Conservation (phyloP, 2,113 vertebrate species). For the Dasyornis broadbenti region DNA sequence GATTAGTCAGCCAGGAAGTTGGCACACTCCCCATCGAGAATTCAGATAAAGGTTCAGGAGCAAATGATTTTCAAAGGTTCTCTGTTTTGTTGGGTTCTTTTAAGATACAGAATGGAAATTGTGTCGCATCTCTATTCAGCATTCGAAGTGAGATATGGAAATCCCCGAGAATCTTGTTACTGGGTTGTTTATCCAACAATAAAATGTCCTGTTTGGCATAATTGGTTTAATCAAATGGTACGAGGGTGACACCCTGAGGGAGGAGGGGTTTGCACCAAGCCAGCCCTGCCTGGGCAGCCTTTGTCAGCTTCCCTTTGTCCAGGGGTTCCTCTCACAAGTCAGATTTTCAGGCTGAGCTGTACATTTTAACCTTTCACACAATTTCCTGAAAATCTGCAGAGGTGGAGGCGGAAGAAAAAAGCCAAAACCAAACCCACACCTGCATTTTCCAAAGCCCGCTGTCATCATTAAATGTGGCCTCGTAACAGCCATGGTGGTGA, state of each 20-base stretch:
- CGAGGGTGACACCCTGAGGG: not conserved
- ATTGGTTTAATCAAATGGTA: not conserved
- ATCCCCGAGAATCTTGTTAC: not conserved
- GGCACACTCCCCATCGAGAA: not conserved
- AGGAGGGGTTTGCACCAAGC: not conserved
- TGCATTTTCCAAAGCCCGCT: not conserved
- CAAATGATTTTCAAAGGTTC: not conserved
- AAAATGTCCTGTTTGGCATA: not conserved
- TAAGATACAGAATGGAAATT: not conserved
- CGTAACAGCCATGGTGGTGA: not conserved
- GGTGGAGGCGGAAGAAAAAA: not conserved
- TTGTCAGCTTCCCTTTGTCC: not conserved
- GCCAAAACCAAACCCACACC: not conserved
- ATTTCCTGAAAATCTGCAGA: not conserved
- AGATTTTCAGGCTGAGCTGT: not conserved
- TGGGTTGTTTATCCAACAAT: not conserved
- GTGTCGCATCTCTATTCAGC: not conserved
- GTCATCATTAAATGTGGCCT: not conserved
- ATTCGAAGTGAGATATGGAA: not conserved
- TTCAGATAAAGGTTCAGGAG: not conserved
- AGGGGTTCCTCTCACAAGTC: not conserved
- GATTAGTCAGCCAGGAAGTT: not conserved
- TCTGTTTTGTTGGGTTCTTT: not conserved
- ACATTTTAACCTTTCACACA: not conserved
- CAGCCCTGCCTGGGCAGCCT: not conserved